Percentiles rank a stretch among this genome's conserved stretches.
phyloP scores from a whole-genome alignment of 2,113 vertebrate species.

The Podilymbus podiceps region DNA sequence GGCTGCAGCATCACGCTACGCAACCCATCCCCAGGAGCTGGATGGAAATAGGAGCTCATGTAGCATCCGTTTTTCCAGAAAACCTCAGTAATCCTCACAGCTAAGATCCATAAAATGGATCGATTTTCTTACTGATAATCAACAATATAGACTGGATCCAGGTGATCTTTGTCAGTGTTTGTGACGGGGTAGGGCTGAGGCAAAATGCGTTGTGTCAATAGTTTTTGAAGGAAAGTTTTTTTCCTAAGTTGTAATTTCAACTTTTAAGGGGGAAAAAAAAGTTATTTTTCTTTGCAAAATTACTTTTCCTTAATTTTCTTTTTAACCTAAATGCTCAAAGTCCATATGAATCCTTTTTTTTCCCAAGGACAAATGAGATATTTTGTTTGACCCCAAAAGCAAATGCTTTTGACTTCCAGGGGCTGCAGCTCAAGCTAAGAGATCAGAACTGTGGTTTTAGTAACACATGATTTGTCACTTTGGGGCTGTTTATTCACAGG shows the following conservation, averaged over 20 bases:
- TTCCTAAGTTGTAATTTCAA: not conserved
- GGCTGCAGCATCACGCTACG: not conserved
- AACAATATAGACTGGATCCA: too few species aligned
- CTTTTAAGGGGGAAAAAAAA: not conserved
- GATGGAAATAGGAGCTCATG: not conserved
- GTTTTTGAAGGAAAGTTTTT: not conserved
- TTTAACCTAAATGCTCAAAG: not conserved
- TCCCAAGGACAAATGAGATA: not conserved
- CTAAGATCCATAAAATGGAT: not conserved
- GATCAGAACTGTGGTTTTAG: constrained; percentile 12
- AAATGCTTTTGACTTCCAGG: not conserved
- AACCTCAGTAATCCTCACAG: not conserved
- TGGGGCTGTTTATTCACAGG: not conserved
- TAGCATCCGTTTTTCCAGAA: not conserved
- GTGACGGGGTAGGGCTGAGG: not conserved
- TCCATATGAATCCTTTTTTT: not conserved
- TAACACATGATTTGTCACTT: not conserved
- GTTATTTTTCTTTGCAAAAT: not conserved
- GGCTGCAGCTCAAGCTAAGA: not conserved
- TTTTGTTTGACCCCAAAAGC: not conserved
- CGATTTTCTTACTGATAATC: not conserved
- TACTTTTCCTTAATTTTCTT: not conserved
- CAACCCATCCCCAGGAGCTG: not conserved
- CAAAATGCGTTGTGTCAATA: not conserved
- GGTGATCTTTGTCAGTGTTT: not conserved